These are phyloP conservation scores for Caenorhabditis sp. DNA, from an alignment of 2,888 invertebrate genomes.

Conservation along the genomic window DNA sequence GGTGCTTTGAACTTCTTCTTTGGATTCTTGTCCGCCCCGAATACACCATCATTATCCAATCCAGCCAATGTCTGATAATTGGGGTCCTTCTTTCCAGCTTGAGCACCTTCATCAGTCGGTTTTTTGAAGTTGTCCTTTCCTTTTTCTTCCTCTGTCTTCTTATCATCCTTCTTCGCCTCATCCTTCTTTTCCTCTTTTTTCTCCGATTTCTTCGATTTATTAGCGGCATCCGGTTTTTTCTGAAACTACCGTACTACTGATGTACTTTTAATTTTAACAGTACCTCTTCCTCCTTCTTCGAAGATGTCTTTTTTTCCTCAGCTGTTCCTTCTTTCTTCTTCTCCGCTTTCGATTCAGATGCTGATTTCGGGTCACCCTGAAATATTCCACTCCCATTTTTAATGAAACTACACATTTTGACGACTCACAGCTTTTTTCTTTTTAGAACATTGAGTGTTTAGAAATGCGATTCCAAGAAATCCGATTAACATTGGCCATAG, in stretches of 20 bases:
- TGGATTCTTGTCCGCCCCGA: conserved; percentile 30
- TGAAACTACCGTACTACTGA: too few species aligned
- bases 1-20: conserved; percentile 49
- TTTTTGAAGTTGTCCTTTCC: conserved; percentile 10
- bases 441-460: not conserved
- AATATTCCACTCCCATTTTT: too few species aligned
- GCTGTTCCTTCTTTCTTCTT: not conserved
- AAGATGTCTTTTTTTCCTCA: not conserved
- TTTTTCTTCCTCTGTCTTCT: conserved; percentile 7
- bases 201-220: conserved; percentile 2
- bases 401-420: too few species aligned
- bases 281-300: not conserved
- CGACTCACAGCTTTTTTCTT: not conserved
- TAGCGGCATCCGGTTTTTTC: conserved; percentile 6
- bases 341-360: not conserved
- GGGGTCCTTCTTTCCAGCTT: conserved; percentile 9
- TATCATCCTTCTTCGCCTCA: not conserved
- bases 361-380: not conserved
- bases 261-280: too few species aligned
- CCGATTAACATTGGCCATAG: not conserved
- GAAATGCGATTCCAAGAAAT: not conserved
- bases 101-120: conserved; percentile 8
- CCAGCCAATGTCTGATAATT: conserved; percentile 13
- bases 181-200: not conserved
- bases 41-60: conserved; percentile 8